phyloP scores from a whole-genome alignment of 92 coral and sea anemone species.

The Desmophyllum pertusum region DNA sequence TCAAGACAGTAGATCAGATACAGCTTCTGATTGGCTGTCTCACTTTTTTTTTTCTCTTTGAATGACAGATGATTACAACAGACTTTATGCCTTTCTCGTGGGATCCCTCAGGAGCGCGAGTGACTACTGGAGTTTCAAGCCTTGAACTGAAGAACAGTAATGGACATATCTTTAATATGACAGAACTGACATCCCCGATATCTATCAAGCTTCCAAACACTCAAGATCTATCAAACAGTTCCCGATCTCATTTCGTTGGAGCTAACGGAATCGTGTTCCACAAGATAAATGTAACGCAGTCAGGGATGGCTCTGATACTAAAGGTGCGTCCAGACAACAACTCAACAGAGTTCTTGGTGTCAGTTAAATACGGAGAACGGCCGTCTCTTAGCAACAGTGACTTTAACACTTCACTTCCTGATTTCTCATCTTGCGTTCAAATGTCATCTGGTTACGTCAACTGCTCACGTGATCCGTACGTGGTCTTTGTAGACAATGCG shows the following conservation, averaged over 20 bases:
- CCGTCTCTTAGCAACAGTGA: conserved; percentile 40
- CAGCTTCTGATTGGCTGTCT: too few relatives aligned
- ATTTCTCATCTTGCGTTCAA: background rate
- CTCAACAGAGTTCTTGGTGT: conserved; percentile 13
- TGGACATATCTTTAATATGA: conserved; percentile 38
- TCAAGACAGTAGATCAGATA: too few relatives aligned
- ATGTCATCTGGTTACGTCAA: conserved; percentile 12
- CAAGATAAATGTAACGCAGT: conserved; percentile 27
- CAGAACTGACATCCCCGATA: conserved; percentile 41
- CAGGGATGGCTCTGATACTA: conserved; percentile 39
- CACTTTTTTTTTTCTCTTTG: background rate
- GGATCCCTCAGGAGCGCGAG: conserved; percentile 49
- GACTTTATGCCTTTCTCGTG: conserved; percentile 45
- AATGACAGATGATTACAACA: conserved; percentile 48
- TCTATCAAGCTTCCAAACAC: conserved; percentile 38
- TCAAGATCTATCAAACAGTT: conserved; percentile 7
- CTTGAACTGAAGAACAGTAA: conserved; percentile 46
- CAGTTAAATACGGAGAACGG: conserved; percentile 24
- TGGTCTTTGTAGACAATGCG: conserved; percentile 24
- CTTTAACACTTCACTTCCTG: conserved; percentile 36
- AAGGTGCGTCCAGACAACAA: conserved; percentile 46
- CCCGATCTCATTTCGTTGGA: conserved; percentile 21
- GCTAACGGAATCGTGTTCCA: conserved; percentile 45
- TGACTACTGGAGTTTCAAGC: conserved; percentile 51
- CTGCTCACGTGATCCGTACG: conserved; percentile 44